Evolutionary conservation across 2,113 vertebrate species (phyloP), one percentile per base, ranked within the genome.

Genomic region (Mastomys natalensis): DNA sequence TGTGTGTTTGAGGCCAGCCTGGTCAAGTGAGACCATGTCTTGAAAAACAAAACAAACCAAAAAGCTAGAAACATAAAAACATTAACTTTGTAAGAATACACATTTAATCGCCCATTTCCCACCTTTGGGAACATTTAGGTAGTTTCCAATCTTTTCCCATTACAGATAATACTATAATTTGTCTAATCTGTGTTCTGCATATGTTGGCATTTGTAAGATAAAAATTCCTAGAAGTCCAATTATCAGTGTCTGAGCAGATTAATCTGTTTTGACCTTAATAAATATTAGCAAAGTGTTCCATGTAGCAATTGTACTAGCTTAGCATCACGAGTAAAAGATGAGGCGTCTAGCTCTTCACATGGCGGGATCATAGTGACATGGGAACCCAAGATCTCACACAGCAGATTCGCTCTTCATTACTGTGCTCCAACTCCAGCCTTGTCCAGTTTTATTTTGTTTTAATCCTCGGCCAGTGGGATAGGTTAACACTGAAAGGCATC

Each of bases 111-210:
- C 24, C 72, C 72, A 48, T 34, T 68, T 45, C 29, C n/a, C 31
- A 0, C 84, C 9, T 88, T 89, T 66, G 43, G 2, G 5, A 94
- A 95, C 68, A 77, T 72, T 81, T 92, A 89, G 62, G 51, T 90
- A 62, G 89, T 94, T 94, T 95, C 91, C 76, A 87, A 91, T 86
- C 45, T 40, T 91, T 74, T 86, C 43, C 34, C 94, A 22, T 77
- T 74, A 96, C 16, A 85, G 55, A 66, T 68, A 88, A 90, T 88
- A 21, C n/a, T 85, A 16, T 89, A 74, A 80, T 72, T 93, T 90
- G 70, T 94, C 68, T 70, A 73, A 68, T 95, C 34, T 60, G 88
- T 96, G 89, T 92, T 94, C 78, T 88, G 76, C 22, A 40, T 73
- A 77, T 26, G 2, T 84, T 62, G 68, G 85, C 76, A 40, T 94